These are phyloP conservation scores for Caenorhabditis doughertyi DNA, from an alignment of 2,888 invertebrate species.

Conservation along the genomic window DNA sequence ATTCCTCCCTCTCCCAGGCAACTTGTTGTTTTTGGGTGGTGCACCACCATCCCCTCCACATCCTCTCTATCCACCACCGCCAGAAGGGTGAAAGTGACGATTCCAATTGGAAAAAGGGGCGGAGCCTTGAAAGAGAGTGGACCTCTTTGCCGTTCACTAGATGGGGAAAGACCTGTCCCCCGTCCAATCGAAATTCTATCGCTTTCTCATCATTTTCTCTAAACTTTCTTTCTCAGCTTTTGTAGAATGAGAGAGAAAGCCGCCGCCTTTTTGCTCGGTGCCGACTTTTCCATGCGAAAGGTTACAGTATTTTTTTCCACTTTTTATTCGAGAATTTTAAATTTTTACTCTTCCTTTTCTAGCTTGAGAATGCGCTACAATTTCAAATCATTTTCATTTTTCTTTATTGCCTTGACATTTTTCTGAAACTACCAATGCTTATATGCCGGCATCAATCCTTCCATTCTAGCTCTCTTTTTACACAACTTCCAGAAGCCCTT, in stretches of 20 bases:
- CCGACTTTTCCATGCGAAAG: neutral
- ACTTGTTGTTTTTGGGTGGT: conserved; percentile 19
- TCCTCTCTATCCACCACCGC: neutral
- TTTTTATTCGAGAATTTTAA: neutral
- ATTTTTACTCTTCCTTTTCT: too few relatives aligned
- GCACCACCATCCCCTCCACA: neutral
- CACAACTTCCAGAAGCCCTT: too few relatives aligned
- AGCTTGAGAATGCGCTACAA: too few relatives aligned
- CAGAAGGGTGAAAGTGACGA: conserved; percentile 55
- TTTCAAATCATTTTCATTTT: too few relatives aligned
- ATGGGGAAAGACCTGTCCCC: conserved; percentile 9
- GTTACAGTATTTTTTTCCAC: conserved; percentile 1
- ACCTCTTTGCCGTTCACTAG: neutral
- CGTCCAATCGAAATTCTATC: neutral
- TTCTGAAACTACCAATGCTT: too few relatives aligned
- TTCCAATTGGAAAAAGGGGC: conserved; percentile 41
- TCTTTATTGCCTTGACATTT: too few relatives aligned
- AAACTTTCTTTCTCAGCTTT: conserved; percentile 59
- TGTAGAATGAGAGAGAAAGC: neutral
- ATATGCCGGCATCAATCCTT: too few relatives aligned
- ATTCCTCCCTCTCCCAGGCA: neutral
- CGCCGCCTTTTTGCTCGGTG: conserved; percentile 4
- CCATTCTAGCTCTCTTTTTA: too few relatives aligned
- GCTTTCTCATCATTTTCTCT: conserved; percentile 28
- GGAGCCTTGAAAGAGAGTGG: conserved; percentile 8